Conservation (phyloP, 2,888 invertebrate species). For the Megaustenia siamemsis region DNA sequence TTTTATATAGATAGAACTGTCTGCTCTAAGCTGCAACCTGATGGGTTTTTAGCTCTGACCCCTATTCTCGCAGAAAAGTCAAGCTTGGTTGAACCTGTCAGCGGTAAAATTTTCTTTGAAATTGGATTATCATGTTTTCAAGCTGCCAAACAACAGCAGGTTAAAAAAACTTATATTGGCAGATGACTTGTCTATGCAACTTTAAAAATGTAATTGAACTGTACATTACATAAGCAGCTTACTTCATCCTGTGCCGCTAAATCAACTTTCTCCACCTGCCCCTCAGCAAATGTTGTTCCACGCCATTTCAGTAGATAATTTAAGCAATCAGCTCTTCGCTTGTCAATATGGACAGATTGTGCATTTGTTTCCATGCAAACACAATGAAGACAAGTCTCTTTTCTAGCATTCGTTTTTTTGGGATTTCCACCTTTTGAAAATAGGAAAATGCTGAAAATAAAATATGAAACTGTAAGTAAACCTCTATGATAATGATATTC, state of each 20-base stretch:
- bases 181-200: background rate
- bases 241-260: conserved; percentile 84
- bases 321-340: conserved; percentile 84
- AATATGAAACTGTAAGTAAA: background rate
- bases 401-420: conserved; percentile 85
- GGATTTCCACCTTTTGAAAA: conserved; percentile 85
- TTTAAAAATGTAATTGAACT: background rate
- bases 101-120: too few relatives aligned
- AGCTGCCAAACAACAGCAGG: too few relatives aligned
- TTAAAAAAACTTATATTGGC: too few relatives aligned
- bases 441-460: conserved; percentile 83
- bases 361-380: conserved; percentile 81
- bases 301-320: conserved; percentile 85
- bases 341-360: conserved; percentile 71
- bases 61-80: too few relatives aligned
- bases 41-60: too few relatives aligned
- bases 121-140: too few relatives aligned
- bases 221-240: conserved; percentile 53
- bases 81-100: too few relatives aligned
- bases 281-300: conserved; percentile 82
- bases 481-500: too few relatives aligned
- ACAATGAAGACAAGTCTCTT: conserved; percentile 85
- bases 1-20: too few relatives aligned
- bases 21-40: too few relatives aligned
- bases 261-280: conserved; percentile 83